Evolutionary conservation across 2,888 invertebrate genomes (phyloP).

Genomic region (Paralinhomoeus sp.): DNA sequence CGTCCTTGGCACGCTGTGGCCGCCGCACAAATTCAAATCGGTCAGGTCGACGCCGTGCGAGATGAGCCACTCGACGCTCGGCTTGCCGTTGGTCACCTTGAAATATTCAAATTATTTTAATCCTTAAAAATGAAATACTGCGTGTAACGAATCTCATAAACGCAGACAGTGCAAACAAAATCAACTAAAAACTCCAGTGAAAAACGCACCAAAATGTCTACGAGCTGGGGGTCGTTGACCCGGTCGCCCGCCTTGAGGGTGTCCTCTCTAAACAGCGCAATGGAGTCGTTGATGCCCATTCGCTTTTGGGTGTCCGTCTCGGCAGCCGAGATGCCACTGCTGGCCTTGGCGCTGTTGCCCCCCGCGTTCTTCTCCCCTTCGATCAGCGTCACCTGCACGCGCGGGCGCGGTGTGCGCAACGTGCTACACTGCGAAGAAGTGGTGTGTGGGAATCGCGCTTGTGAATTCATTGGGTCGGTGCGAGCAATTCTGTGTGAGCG

Average conservation of each 20-base stretch:
- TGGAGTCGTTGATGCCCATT: slow-evolving; percentile 9
- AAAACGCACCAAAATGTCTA: slow-evolving; percentile 15
- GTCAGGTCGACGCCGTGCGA: slow-evolving; percentile 16
- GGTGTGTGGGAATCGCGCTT: too few species aligned
- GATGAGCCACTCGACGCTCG: slow-evolving; percentile 12
- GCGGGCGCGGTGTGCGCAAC: background rate
- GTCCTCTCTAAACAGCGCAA: slow-evolving; percentile 15
- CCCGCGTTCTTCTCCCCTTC: slow-evolving; percentile 19
- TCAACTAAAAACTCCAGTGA: too few species aligned
- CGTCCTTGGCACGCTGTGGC: slow-evolving; percentile 21
- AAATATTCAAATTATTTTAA: too few species aligned
- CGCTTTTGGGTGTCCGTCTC: slow-evolving; percentile 15
- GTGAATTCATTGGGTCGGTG: too few species aligned
- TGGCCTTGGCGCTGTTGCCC: slow-evolving; percentile 23
- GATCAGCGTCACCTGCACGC: slow-evolving; percentile 6
- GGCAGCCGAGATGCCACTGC: slow-evolving; percentile 20
- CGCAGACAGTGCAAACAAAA: too few species aligned
- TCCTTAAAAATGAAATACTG: background rate
- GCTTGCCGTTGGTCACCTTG: too few species aligned
- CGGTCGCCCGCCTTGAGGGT: slow-evolving; percentile 22
- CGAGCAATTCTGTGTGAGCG: too few species aligned
- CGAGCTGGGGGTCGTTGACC: slow-evolving; percentile 18
- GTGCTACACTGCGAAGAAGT: background rate
- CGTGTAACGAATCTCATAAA: too few species aligned
- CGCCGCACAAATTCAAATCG: slow-evolving; percentile 24